Percentiles rank a stretch among this genome's conserved stretches.
phyloP scores from a whole-genome alignment of 2,888 invertebrate genomes.

The Monochamus alternatus region DNA sequence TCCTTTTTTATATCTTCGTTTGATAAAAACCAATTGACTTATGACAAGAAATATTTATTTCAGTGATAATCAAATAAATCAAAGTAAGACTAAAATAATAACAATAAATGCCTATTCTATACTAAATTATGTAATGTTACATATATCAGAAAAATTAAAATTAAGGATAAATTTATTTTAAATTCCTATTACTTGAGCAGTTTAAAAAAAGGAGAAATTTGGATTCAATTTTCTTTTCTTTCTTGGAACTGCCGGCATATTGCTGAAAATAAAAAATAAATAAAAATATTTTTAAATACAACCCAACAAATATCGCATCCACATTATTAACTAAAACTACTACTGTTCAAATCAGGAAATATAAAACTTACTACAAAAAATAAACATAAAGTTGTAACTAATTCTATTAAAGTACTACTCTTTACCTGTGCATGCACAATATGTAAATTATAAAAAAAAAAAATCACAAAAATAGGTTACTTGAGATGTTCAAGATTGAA shows the following conservation, averaged over 20 bases:
- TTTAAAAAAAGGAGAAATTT: slow-evolving; percentile 40
- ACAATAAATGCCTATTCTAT: slow-evolving; percentile 27
- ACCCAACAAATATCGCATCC: too few relatives aligned
- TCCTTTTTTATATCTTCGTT: not conserved
- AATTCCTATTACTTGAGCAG: not conserved
- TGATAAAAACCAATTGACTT: not conserved
- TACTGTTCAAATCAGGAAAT: too few relatives aligned
- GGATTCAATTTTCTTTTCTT: slow-evolving; percentile 57
- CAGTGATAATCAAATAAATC: not conserved
- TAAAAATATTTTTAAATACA: not conserved
- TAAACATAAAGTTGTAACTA: too few relatives aligned
- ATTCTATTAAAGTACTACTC: too few relatives aligned
- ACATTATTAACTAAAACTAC: too few relatives aligned
- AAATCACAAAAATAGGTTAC: too few relatives aligned
- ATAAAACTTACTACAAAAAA: too few relatives aligned
- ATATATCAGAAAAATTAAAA: slow-evolving; percentile 31
- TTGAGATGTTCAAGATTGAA: too few relatives aligned
- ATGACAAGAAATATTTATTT: not conserved
- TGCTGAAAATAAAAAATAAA: slow-evolving; percentile 40
- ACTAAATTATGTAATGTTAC: slow-evolving; percentile 19
- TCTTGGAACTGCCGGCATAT: slow-evolving; percentile 35
- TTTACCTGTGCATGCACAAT: too few relatives aligned
- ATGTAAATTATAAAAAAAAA: too few relatives aligned
- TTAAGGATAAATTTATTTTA: slow-evolving; percentile 19
- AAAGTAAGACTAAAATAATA: not conserved